Evolutionary conservation across 1,140 invertebrate species (phyloP).

Genomic region (Drosophila teissieri): DNA sequence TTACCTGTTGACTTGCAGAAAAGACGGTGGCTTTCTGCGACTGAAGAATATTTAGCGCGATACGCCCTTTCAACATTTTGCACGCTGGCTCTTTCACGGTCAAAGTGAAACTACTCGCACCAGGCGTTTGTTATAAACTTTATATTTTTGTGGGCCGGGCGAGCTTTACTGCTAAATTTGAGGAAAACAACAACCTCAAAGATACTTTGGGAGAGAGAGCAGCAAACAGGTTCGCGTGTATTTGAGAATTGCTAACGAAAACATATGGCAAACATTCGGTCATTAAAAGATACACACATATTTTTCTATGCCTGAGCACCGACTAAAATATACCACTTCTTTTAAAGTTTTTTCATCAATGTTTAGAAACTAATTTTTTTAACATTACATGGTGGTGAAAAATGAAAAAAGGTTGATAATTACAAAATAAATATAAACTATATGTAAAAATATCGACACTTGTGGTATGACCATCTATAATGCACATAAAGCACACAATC

Average conservation of each 20-base stretch:
- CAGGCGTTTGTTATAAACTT: neutral
- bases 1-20: slow-evolving; percentile 21
- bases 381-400: neutral
- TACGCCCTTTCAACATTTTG: slow-evolving; percentile 29
- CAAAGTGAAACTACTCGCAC: slow-evolving; percentile 6
- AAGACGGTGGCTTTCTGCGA: slow-evolving; percentile 11
- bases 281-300: neutral
- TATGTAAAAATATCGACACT: too few relatives aligned
- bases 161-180: slow-evolving; percentile 13
- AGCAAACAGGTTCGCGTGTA: slow-evolving; percentile 6
- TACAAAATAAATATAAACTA: neutral
- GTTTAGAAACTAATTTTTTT: rapidly evolving
- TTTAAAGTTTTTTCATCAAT: neutral
- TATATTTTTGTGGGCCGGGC: neutral
- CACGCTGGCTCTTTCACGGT: neutral
- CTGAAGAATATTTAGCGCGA: slow-evolving; percentile 11
- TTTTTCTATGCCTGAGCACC: too few relatives aligned
- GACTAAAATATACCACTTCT: neutral
- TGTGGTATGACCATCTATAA: too few relatives aligned
- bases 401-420: too few relatives aligned
- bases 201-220: slow-evolving; percentile 4
- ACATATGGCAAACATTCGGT: slow-evolving; percentile 16
- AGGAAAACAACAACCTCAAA: slow-evolving; percentile 1
- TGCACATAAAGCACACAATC: too few relatives aligned
- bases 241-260: slow-evolving; percentile 11